phyloP scores from a whole-genome alignment of 2,113 vertebrate genomes.

The Morphnarchus princeps region DNA sequence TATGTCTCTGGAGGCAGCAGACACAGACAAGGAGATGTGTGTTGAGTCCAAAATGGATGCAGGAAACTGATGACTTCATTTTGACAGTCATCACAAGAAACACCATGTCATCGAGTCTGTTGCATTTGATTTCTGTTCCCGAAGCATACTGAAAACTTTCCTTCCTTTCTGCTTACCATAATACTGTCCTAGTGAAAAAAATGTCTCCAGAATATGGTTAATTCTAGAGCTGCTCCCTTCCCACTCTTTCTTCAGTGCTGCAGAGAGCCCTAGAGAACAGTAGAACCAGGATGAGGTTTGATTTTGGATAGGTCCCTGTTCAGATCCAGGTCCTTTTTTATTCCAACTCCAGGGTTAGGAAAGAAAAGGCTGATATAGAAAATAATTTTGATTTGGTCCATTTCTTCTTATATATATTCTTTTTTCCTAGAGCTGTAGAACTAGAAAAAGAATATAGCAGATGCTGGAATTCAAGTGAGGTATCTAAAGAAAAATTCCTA shows the following conservation, averaged over 20 bases:
- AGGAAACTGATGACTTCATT: constrained; percentile 31
- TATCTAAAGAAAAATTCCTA: background rate
- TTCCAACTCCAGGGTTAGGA: background rate
- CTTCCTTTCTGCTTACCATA: background rate
- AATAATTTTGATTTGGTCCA: background rate
- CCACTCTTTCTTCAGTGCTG: background rate
- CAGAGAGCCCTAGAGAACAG: background rate
- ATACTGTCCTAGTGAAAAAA: background rate
- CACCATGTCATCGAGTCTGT: background rate
- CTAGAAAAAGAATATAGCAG: background rate
- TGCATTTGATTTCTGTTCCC: background rate
- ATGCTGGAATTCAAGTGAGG: background rate
- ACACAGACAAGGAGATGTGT: background rate
- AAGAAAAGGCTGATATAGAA: background rate
- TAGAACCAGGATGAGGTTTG: background rate
- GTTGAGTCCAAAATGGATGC: background rate
- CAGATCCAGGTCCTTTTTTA: background rate
- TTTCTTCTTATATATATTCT: background rate
- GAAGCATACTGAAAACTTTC: background rate
- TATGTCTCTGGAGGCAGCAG: constrained; percentile 20
- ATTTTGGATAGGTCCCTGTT: background rate
- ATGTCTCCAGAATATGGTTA: background rate
- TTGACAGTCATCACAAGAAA: constrained; percentile 11
- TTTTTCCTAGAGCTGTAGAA: background rate
- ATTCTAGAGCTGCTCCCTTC: background rate